Base-by-base conservation (phyloP, 2,888 invertebrate species). In the Oegoconia quadripuncta region DNA sequence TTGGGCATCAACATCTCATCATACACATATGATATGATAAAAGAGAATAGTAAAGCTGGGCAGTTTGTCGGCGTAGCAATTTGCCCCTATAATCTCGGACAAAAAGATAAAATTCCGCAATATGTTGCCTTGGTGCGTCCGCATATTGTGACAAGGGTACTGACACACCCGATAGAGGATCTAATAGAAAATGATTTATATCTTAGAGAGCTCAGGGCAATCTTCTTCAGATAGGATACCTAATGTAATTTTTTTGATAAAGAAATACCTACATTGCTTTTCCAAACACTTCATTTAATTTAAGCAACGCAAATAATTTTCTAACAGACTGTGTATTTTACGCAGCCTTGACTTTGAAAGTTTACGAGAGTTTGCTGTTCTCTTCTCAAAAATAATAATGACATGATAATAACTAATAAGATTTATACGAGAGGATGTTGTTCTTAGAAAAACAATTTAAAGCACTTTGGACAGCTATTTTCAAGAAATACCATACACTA, bases 121-220 rank as follows among this genome's bases (percentile, higher is more conserved):
- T 54, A 56, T 54, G 56, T 50, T 51, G 42, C 33, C 26, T n/a
- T 31, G 23, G 30, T n/a, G 33, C 37, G 37, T 40, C 41, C 40
- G 17, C 40, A 46, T 44, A 46, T 46, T 44, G 46, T 54, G 55
- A 59, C 55, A 53, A 52, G 58, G 58, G 58, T 56, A 36, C 38
- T 39, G 41, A 42, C 43, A 42, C 45, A 42, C 47, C 37, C 44
- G 43, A 43, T 46, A 48, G 45, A 34, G 37, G 46, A 49, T 55
- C 55, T 58, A 61, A 64, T 61, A 61, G 58, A 59, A 63, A 59
- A 66, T 66, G 63, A 64, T 67, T 65, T 63, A 64, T 64, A 46
- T 52, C 44, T 35, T n/a, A 15, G 32, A 36, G 32, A 45, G 48
- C 46, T 44, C 46, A 38, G 22, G 38, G 44, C 40, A 35, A 45